phyloP scores from a whole-genome alignment of 2,113 vertebrate genomes.

The Ailurus styani region DNA sequence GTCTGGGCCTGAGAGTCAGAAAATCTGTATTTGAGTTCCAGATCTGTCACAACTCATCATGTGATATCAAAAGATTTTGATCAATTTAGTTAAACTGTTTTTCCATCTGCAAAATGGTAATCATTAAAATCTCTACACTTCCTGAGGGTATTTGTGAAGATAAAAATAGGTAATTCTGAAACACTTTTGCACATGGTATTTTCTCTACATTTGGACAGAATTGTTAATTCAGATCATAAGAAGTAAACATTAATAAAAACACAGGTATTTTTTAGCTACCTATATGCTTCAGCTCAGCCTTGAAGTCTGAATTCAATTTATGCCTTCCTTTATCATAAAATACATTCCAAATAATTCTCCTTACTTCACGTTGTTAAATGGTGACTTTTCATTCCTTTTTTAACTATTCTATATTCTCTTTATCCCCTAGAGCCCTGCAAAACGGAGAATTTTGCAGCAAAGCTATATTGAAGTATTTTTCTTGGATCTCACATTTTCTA shows the following conservation, averaged over 20 bases:
- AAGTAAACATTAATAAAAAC: not conserved
- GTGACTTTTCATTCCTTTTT: not conserved
- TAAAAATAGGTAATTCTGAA: not conserved
- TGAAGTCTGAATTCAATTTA: constrained; percentile 9
- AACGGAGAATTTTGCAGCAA: not conserved
- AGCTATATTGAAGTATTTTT: not conserved
- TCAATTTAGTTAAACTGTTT: not conserved
- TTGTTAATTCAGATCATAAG: not conserved
- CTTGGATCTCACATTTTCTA: not conserved
- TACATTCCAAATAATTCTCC: not conserved
- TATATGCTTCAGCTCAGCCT: not conserved
- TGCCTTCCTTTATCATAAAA: not conserved
- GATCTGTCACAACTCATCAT: not conserved
- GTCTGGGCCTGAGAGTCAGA: not conserved
- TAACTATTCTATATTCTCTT: not conserved
- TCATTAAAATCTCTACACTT: not conserved
- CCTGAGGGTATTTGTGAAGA: not conserved
- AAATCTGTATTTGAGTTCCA: not conserved
- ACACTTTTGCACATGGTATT: not conserved
- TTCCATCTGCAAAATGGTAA: not conserved
- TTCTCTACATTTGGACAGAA: not conserved
- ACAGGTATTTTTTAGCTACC: not conserved
- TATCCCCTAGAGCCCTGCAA: not conserved
- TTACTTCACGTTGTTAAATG: not conserved
- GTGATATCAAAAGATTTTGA: not conserved